A percentile compares a stretch with the other conserved stretches of the same genome.
These are phyloP conservation scores for Harlomillsia oculata DNA, from an alignment of 1,140 invertebrate genomes.

Conservation along the genomic window DNA sequence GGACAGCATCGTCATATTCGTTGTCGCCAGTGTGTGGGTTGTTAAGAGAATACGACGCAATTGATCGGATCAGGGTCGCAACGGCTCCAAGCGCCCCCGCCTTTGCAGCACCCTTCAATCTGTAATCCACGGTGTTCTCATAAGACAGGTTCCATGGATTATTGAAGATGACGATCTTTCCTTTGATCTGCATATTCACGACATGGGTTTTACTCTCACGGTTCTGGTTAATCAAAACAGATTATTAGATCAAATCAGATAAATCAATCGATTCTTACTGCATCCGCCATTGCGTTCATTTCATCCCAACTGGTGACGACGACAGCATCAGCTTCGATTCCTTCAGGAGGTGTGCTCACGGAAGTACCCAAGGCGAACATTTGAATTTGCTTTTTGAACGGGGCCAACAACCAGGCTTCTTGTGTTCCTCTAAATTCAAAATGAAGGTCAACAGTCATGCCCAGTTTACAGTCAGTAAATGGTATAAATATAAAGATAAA, in stretches of 20 bases:
- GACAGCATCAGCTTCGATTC: conserved; percentile 40
- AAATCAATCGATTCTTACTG: conserved; percentile 14
- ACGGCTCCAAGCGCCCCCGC: conserved; percentile 42
- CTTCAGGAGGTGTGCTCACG: conserved; percentile 40
- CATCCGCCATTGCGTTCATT: conserved; percentile 35
- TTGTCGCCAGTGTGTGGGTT: conserved; percentile 54
- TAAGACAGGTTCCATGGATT: conserved; percentile 45
- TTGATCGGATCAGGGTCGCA: conserved; percentile 52
- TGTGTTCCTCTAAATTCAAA: conserved; percentile 39
- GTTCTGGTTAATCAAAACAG: not conserved
- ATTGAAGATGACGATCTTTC: conserved; percentile 21
- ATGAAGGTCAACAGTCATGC: not conserved
- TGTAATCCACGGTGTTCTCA: conserved; percentile 41
- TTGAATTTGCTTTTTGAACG: conserved; percentile 38
- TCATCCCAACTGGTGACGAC: conserved; percentile 43
- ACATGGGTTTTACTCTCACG: not conserved
- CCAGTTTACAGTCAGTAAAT: not conserved
- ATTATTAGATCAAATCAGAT: not conserved
- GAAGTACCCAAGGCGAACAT: conserved; percentile 42
- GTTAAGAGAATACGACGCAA: conserved; percentile 63
- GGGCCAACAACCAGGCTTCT: conserved; percentile 38
- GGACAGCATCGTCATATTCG: conserved; percentile 49
- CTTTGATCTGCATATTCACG: not conserved
- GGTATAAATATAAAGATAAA: not conserved
- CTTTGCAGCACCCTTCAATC: conserved; percentile 38